Conservation (phyloP, 2,797 vertebrate genomes). For the Crenuchus spilurus region DNA sequence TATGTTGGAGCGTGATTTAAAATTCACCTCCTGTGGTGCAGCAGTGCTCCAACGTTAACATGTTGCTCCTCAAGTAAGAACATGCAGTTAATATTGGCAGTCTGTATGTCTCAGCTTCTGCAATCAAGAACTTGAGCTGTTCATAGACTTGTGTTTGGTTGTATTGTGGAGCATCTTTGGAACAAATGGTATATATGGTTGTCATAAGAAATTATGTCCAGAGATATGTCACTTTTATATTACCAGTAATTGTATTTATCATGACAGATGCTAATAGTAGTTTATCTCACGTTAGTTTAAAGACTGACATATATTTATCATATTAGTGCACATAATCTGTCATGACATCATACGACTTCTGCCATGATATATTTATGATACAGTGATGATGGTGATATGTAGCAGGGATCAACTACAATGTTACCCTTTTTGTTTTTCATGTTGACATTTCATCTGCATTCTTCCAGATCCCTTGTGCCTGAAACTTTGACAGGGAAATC, state of each 20-base stretch:
- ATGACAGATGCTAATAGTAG: no score
- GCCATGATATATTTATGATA: no score
- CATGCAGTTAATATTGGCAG: background rate
- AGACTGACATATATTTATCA: no score
- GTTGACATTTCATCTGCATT: background rate
- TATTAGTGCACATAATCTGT: no score
- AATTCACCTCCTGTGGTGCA: background rate
- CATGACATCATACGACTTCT: no score
- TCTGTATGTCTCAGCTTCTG: slow-evolving; percentile 1
- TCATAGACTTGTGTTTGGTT: background rate
- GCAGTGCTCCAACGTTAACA: slow-evolving; percentile 20
- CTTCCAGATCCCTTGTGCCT: background rate
- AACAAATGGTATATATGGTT: background rate
- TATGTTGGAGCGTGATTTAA: slow-evolving; percentile 9
- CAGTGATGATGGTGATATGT: no score
- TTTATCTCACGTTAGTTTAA: no score
- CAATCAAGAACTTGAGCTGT: slow-evolving; percentile 4
- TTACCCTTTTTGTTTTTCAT: no score
- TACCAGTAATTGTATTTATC: no score
- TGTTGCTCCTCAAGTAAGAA: background rate
- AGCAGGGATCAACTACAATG: no score
- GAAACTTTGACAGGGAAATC: background rate
- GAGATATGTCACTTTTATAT: no score
- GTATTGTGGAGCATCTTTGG: background rate
- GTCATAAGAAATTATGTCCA: no score